These are phyloP conservation scores for Rotaria macrura DNA, from an alignment of 2,888 invertebrate genomes.

Conservation along the genomic window DNA sequence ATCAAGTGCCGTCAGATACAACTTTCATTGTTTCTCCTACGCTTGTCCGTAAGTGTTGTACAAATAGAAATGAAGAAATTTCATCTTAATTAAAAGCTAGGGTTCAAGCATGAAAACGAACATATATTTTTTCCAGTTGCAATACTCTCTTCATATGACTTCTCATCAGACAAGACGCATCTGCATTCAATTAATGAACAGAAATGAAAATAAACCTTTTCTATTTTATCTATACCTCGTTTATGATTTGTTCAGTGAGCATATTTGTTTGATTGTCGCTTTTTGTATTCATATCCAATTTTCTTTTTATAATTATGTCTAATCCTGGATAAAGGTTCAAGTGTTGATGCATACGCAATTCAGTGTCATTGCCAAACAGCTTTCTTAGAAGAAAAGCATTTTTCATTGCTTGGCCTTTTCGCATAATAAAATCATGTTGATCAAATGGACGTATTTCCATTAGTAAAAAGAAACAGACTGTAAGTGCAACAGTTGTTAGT, in stretches of 20 bases:
- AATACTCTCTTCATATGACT: no score
- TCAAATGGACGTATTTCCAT: background rate
- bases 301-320: constrained; percentile 1
- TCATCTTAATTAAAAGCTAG: no score
- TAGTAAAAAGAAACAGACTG: background rate
- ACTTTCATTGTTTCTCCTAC: no score
- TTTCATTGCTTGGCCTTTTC: background rate
- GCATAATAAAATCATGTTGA: background rate
- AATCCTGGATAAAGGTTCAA: background rate
- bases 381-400: background rate
- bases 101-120: no score
- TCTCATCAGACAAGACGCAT: no score
- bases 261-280: background rate
- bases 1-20: no score
- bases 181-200: no score
- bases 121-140: no score
- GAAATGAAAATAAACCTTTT: background rate
- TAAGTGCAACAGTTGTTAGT: background rate
- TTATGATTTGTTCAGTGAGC: background rate
- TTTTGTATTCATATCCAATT: background rate
- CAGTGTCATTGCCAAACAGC: background rate
- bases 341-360: constrained; percentile 7
- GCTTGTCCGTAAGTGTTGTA: no score
- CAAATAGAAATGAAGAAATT: no score
- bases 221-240: background rate